Base-by-base conservation (phyloP, 2,113 vertebrate genomes). In the Plecotus auritus region DNA sequence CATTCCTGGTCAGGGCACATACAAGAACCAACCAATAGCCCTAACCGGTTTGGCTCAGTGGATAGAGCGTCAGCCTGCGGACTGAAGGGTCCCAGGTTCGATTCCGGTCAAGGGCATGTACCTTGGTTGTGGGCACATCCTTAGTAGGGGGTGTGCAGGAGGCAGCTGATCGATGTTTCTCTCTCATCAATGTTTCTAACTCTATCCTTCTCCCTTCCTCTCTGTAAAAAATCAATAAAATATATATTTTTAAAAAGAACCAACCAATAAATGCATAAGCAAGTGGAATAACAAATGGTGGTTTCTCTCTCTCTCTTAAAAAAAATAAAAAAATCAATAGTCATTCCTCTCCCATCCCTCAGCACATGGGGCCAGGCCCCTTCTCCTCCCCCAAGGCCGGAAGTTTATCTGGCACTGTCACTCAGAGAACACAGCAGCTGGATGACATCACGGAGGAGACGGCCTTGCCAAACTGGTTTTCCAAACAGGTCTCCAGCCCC, bases 381-480 rank as follows among this genome's bases (percentile, higher is more conserved):
- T 69, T 61, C 37, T n/a, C 22, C 69, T 84, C 70, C 70, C 64
- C 54, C 70, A 82, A 82, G 67, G 64, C 85, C 9, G 0, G 90
- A 70, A 76, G 88, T 96, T 81, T 88, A 45, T 64, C 83, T 87
- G 47, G 81, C 45, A 76, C 66, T 81, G 42, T 73, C 37, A 6
- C 56, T 51, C 81, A 80, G 77, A 91, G 93, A 78, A 70, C 35
- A 54, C 91, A 77, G 82, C 10, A 40, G 84, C 85, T 93, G 64
- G 69, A 88, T 97, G 95, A 97, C 54, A 54, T 95, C 89, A 95
- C 16, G 32, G 40, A 76, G 54, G 64, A 47, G 85, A 72, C 11
- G 30, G 80, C 69, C 92, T 94, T 88, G 92, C 56, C 93, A 85
- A 90, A 97, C 97, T 93, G 92, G 96, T 97, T 97, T 95, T 64